phyloP scores from a whole-genome alignment of 2,888 invertebrate genomes.

The Hypselothyrea guttata region DNA sequence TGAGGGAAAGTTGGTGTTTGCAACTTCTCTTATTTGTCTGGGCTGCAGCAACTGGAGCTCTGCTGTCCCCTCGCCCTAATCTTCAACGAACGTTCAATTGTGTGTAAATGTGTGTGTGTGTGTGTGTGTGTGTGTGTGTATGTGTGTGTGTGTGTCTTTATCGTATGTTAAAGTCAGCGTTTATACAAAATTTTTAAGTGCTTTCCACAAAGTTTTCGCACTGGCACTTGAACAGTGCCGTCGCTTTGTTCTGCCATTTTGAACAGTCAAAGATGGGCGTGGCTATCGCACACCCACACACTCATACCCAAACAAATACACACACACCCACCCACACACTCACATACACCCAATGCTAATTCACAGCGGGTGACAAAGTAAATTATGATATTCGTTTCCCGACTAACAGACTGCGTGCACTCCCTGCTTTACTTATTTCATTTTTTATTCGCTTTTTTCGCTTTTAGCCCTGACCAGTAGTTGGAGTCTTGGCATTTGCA shows the following conservation, averaged over 20 bases:
- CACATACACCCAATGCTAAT: constrained; percentile 59
- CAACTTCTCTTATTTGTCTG: constrained; percentile 72
- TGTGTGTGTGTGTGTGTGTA: too few relatives aligned
- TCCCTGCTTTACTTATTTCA: constrained; percentile 49
- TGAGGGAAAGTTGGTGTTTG: constrained; percentile 54
- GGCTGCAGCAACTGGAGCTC: constrained; percentile 33
- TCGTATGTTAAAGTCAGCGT: constrained; percentile 68
- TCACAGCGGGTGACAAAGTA: constrained; percentile 78
- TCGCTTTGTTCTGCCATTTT: constrained; percentile 64
- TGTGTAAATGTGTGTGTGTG: too few relatives aligned
- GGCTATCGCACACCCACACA: constrained; percentile 42
- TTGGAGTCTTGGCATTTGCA: constrained; percentile 56
- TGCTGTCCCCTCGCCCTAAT: neutral
- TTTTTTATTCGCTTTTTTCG: constrained; percentile 10
- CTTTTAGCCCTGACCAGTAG: constrained; percentile 40
- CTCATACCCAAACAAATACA: constrained; percentile 24
- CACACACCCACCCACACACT: constrained; percentile 23
- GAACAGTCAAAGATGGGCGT: constrained; percentile 56
- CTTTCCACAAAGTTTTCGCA: constrained; percentile 65
- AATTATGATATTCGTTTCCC: constrained; percentile 78
- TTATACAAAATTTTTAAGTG: constrained; percentile 65
- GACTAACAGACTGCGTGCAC: constrained; percentile 76
- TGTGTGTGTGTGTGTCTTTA: constrained; percentile 50
- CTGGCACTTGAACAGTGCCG: too few relatives aligned
- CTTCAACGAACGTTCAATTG: too few relatives aligned